A percentile compares a stretch with the other conserved stretches of the same genome.
Evolutionary conservation across 2,113 vertebrate genomes (phyloP).

Genomic region (Trachemys scripta): DNA sequence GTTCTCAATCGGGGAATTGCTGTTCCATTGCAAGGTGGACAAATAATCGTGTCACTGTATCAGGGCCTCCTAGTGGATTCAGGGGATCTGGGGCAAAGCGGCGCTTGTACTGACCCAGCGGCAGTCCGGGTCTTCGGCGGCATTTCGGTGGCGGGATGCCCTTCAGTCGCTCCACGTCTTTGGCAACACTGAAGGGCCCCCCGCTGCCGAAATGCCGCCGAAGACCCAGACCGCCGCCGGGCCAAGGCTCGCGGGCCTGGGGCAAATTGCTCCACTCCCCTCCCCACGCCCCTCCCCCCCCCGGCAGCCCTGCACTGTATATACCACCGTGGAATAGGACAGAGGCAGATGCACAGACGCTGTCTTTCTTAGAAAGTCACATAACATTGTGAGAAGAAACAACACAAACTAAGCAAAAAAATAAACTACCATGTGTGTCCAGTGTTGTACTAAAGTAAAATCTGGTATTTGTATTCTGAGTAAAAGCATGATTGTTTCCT

Average conservation of each 20-base stretch:
- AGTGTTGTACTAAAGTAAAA: background rate
- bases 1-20: background rate
- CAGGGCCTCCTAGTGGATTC: too few species aligned
- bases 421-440: background rate
- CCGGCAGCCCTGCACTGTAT: background rate
- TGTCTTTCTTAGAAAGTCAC: background rate
- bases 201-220: too few species aligned
- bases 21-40: background rate
- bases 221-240: too few species aligned
- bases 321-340: background rate
- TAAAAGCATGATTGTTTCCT: background rate
- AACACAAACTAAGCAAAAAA: background rate
- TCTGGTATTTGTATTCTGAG: background rate
- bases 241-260: too few species aligned
- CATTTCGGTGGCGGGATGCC: too few species aligned
- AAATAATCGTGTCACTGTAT: background rate
- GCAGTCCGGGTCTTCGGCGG: too few species aligned
- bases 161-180: too few species aligned
- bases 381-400: background rate
- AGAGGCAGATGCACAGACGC: background rate
- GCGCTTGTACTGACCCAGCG: too few species aligned
- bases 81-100: too few species aligned
- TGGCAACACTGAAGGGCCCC: too few species aligned
- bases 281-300: too few species aligned
- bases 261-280: too few species aligned